Evolutionary conservation across 37 sponge, comb jelly and placozoan genomes (phyloP), one percentile per base, ranked within the genome.

Genomic region (Haliclona indistincta): DNA sequence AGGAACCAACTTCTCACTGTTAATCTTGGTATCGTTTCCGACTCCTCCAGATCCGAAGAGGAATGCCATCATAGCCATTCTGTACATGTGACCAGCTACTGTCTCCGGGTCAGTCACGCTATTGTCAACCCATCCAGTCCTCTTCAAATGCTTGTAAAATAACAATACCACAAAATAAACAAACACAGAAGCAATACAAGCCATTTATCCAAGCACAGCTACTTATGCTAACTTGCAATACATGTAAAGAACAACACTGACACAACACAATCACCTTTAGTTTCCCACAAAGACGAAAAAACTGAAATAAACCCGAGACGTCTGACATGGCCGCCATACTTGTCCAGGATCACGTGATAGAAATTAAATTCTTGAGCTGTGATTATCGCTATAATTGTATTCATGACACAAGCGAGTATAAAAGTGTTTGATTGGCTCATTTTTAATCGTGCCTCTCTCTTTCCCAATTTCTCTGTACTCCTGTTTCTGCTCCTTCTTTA

Each of bases 31-130:
- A 38, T 43, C 54, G 52, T 42, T 39, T 4, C 10, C 5, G 25
- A 17, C 4, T 0, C 64, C 66, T 63, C 71, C 74, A n/a, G n/a
- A n/a, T n/a, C n/a, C 11, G 78, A 93, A 77, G 17, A 89, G 70
- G 38, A 96, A 81, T 0, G 91, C 45, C 86, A 96, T 86, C 71
- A 96, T 75, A 3, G 94, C 84, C 97, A 96, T 96, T 25, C 97
- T 70, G 77, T 96, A 93, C 97, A 93, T 93, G 85, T 96, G 97
- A 11, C 84, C 91, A 30, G 94, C 76, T n/a, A 96, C 94, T 25
- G 80, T 90, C 75, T 96, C 97, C 36, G 94, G 89, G 8, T 89
- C 74, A 11, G 64, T 41, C 4, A 96, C 85, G 20, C 65, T 77
- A 33, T 61, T 64, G 22, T 64, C 35, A 30, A 96, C 97, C 97